These are phyloP conservation scores for Limenitis camilla DNA, from an alignment of 2,888 invertebrate species.

Conservation along the genomic window DNA sequence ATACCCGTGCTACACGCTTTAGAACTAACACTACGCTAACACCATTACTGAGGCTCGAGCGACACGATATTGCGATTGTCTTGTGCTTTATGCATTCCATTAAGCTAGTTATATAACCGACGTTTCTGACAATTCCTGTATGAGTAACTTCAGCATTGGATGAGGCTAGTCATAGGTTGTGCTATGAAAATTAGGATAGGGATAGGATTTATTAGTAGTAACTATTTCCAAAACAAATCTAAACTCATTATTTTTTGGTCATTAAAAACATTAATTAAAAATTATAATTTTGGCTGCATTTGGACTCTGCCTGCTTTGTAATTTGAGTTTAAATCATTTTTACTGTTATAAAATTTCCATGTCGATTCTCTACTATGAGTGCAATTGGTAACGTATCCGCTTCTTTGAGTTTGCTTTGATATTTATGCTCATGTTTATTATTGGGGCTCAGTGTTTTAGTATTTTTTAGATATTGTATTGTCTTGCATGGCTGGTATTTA, in stretches of 20 bases:
- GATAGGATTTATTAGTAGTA: too few species aligned
- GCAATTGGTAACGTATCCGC: neutral
- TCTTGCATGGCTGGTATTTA: conserved; percentile 5
- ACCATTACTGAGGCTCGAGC: conserved; percentile 12
- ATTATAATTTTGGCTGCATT: too few species aligned
- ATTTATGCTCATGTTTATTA: neutral
- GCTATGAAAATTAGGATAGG: too few species aligned
- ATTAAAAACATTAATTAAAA: too few species aligned
- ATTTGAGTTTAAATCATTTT: too few species aligned
- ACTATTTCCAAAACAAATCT: too few species aligned
- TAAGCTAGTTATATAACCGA: neutral
- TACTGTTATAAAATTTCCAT: neutral
- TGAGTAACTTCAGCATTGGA: neutral
- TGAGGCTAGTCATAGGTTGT: too few species aligned
- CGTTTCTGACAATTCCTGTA: neutral
- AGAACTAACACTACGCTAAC: conserved; percentile 28
- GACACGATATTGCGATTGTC: conserved; percentile 1
- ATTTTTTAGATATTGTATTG: neutral
- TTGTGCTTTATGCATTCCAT: conserved; percentile 12
- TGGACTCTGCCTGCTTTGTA: too few species aligned
- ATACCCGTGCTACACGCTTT: conserved; percentile 42
- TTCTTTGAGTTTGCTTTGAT: neutral
- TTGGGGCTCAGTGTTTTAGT: neutral
- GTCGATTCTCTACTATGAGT: neutral
- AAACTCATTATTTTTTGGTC: too few species aligned